Base-by-base conservation (phyloP, 2,113 vertebrate genomes). In the Chiloscyllium plagiosum region DNA sequence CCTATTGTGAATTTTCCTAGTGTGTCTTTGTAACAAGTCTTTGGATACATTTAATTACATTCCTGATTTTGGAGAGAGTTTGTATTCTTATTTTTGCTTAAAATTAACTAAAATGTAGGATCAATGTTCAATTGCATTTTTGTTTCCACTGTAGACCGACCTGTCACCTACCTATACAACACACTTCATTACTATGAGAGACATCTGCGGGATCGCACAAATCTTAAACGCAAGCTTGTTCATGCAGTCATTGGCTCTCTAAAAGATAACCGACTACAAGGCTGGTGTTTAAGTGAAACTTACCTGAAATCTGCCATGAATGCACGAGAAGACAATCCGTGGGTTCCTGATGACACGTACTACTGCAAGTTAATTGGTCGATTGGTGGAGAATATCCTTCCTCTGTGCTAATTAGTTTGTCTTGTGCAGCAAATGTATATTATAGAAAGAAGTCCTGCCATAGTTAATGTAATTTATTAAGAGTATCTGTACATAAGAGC, bases 371-470 rank as follows among this genome's bases (percentile, higher is more conserved):
- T 99, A 94, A 99, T 99, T 96, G 99, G 98, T 90, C 98, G 99
- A 96, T 97, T 99, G 6, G 99, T 99, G 85, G 99, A 99, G 97
- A 99, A 99, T 99, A 99, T 99, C 99, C 98, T 99, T 98, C 96
- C 95, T 92, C 26, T 95, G 10, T 94, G n/a, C 80, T 66, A 47
- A 37, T 56, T 69, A 52, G 33, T 47, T 66, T 65, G 6, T 13
- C 70, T 37, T 78, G 19, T 96, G 80, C n/a, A 56, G 17, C 4
- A 70, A n/a, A 47, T 66, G 42, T 50, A 50, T 17, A 95, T 22
- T 42, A 13, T 37, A 70, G 70, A 50, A 50, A 70, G 70, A 50
- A 50, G 66, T 4, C n/a, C 37, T 42, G 1, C 4, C 4, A 1
- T 29, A n/a, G 5, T 66, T 65, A 66, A 66, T 37, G 13, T 61